Percentiles rank a stretch among this genome's conserved stretches.
Conservation (phyloP, 2,797 vertebrate genomes). For the Anolis apletophallus region DNA sequence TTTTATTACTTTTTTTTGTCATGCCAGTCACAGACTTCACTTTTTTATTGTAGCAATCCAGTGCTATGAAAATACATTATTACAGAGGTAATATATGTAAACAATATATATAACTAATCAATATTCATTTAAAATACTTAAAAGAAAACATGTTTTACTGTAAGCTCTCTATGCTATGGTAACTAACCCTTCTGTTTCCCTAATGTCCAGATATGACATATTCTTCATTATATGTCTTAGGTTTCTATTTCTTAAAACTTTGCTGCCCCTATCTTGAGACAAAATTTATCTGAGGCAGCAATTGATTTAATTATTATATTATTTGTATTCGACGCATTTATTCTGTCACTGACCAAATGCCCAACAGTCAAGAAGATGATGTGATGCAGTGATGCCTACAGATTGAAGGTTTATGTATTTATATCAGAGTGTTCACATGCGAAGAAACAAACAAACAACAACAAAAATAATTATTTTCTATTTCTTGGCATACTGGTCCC, state of each 20-base stretch:
- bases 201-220: not conserved
- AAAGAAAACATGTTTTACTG: not conserved
- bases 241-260: not conserved
- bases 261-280: not conserved
- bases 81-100: not conserved
- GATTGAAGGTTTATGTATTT: not conserved
- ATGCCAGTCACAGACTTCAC: not conserved
- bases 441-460: too few relatives aligned
- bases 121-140: slow-evolving; percentile 9
- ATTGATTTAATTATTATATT: not conserved
- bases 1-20: slow-evolving; percentile 20
- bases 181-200: not conserved
- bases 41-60: not conserved
- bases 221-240: not conserved
- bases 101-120: slow-evolving; percentile 14
- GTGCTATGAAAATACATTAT: slow-evolving; percentile 6
- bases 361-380: not conserved
- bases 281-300: not conserved
- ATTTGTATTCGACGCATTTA: not conserved
- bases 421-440: not conserved
- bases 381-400: not conserved
- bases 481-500: not conserved
- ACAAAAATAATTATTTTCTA: not conserved
- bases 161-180: not conserved
- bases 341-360: not conserved